Evolutionary conservation across 1,140 invertebrate genomes (phyloP), one percentile per base, ranked within the genome.

Genomic region (Drosophila cardini): DNA sequence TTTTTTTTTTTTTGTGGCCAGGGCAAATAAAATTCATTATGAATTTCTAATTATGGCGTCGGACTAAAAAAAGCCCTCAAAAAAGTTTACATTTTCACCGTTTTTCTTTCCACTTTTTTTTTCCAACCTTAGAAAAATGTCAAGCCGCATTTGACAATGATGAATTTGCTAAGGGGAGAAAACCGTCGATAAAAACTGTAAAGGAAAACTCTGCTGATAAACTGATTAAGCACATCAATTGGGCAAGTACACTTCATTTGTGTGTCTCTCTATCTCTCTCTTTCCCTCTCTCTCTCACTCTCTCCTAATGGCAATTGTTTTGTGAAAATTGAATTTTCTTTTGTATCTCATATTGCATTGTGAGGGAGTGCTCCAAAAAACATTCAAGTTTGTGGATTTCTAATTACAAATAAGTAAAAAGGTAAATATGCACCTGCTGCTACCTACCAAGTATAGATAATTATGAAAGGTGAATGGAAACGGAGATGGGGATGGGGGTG

Each of bases 1-100:
- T 21, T 21, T 21, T 26, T 45, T 45, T 45, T 67, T 50, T 64
- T 68, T 58, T 90, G 87, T 71, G 87, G 89, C 80, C 77, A 90
- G 80, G 79, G 83, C 76, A 90, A 90, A 90, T 90, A 90, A 90
- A 90, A 91, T 91, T 90, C 87, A 90, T 90, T 90, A 90, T 90
- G 89, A 90, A 90, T 90, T 90, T 90, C 78, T 90, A 90, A 90
- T 90, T 90, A 90, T 90, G 71, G 72, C 81, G 62, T 67, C 68
- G 21, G 67, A 64, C 64, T 34, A 68, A 73, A 81, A 72, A 76
- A 69, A 46, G 30, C 18, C 36, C 30, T 50, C 15, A 80, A 80
- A 77, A 82, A 87, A 84, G 64, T 86, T 86, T 72, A 72, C 60
- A 72, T 78, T 85, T 73, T 82, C 43, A 11, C 18, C 30, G 52